Evolutionary conservation across 2,888 invertebrate genomes (phyloP).

Genomic region (Notodonta ziczac): DNA sequence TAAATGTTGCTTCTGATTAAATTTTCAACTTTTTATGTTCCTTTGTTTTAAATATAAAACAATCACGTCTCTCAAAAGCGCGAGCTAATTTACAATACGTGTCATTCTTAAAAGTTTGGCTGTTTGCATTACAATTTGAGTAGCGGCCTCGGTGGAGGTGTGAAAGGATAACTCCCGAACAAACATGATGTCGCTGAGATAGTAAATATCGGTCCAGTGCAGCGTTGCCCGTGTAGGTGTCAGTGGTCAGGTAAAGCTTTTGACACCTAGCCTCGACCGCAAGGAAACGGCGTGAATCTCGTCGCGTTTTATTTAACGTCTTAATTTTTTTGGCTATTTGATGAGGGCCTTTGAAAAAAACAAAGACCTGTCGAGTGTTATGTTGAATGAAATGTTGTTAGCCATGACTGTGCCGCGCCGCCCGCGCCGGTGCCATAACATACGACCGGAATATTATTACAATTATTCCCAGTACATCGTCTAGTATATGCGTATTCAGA

Average conservation of each 20-base stretch:
- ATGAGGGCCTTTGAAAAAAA: constrained; percentile 51
- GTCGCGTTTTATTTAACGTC: constrained; percentile 75
- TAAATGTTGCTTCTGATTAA: constrained; percentile 1
- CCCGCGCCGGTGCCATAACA: constrained; percentile 22
- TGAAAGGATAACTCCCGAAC: constrained; percentile 80
- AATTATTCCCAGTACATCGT: constrained; percentile 30
- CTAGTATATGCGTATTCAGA: constrained; percentile 25
- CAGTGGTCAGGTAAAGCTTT: constrained; percentile 81
- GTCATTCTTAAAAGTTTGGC: constrained; percentile 60
- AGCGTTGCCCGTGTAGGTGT: constrained; percentile 70
- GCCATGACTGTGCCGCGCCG: constrained; percentile 21
- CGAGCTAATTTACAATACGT: constrained; percentile 46
- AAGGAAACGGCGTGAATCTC: constrained; percentile 73
- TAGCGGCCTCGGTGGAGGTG: constrained; percentile 71
- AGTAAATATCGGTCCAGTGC: constrained; percentile 65
- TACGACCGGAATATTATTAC: constrained; percentile 13
- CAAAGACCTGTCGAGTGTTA: constrained; percentile 50
- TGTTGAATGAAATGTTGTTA: constrained; percentile 53
- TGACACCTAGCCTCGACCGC: constrained; percentile 76
- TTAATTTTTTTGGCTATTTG: constrained; percentile 66
- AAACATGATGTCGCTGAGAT: constrained; percentile 73
- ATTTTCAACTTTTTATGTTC: constrained; percentile 14
- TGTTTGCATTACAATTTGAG: constrained; percentile 75
- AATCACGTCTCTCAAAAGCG: constrained; percentile 37
- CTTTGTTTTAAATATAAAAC: constrained; percentile 23